Percentiles rank a stretch among this genome's conserved stretches.
These are phyloP conservation scores for Prietella phreatophila DNA, from an alignment of 2,113 vertebrate genomes.

Conservation along the genomic window DNA sequence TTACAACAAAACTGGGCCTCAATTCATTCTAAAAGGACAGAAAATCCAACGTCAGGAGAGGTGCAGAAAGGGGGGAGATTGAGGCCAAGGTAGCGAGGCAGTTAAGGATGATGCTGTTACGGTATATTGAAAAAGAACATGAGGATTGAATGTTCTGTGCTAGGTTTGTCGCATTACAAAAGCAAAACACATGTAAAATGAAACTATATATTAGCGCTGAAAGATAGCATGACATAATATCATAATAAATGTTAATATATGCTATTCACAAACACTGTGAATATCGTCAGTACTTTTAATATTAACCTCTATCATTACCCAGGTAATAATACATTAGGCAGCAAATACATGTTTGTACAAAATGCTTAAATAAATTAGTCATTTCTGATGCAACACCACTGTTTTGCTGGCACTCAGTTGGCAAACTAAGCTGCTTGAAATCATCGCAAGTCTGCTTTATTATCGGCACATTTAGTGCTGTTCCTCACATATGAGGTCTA, in stretches of 20 bases:
- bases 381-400: not conserved
- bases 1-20: conserved; percentile 63
- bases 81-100: not conserved
- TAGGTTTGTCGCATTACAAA: conserved; percentile 6
- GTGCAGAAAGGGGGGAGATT: not conserved
- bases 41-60: conserved; percentile 36
- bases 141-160: not conserved
- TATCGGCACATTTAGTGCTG: not conserved
- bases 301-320: not conserved
- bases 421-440: not conserved
- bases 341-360: not conserved
- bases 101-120: conserved; percentile 30
- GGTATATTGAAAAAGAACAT: conserved; percentile 46
- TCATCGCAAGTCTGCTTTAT: not conserved
- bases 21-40: conserved; percentile 51
- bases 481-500: not conserved
- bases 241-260: not conserved
- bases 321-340: not conserved
- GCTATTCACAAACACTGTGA: not conserved
- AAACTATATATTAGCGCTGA: not conserved
- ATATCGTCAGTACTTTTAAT: not conserved
- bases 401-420: not conserved
- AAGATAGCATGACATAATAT: not conserved
- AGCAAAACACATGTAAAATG: not conserved
- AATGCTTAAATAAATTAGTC: not conserved